These are phyloP conservation scores for Steinernema feltiae DNA, from an alignment of 1,140 invertebrate genomes.

Conservation along the genomic window DNA sequence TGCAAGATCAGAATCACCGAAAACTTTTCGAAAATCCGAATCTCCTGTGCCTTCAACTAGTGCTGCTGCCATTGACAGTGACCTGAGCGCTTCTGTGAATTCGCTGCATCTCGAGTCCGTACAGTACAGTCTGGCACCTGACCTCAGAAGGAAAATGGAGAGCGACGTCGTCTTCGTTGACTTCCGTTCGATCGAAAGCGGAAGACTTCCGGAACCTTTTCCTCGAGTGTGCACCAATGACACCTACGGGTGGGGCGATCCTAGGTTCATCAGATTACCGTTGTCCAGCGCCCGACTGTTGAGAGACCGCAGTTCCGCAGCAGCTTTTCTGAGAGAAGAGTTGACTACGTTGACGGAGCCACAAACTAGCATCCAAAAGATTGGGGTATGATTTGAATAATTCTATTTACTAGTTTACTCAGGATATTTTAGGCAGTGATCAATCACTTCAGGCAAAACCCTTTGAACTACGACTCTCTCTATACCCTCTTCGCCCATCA, in stretches of 20 bases:
- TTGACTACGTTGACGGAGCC: neutral
- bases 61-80: neutral
- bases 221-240: neutral
- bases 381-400: too few species aligned
- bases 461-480: too few species aligned
- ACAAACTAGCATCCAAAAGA: neutral
- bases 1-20: neutral
- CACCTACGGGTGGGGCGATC: neutral
- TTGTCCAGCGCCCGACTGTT: neutral
- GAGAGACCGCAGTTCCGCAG: neutral
- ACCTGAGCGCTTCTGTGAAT: neutral
- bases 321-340: neutral
- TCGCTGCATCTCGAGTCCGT: neutral
- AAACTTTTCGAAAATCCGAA: neutral
- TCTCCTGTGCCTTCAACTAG: neutral
- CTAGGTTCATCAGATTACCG: neutral
- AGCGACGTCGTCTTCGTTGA: conserved; percentile 5
- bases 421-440: conserved; percentile 21
- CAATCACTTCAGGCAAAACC: too few species aligned
- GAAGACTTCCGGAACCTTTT: neutral
- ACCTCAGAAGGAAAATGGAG: neutral
- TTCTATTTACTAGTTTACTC: too few species aligned
- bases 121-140: neutral
- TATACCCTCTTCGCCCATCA: conserved; percentile 22
- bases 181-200: neutral